Percentiles rank a stretch among this genome's conserved stretches.
Conservation (phyloP, 1,140 invertebrate species). For the Samia ricini region DNA sequence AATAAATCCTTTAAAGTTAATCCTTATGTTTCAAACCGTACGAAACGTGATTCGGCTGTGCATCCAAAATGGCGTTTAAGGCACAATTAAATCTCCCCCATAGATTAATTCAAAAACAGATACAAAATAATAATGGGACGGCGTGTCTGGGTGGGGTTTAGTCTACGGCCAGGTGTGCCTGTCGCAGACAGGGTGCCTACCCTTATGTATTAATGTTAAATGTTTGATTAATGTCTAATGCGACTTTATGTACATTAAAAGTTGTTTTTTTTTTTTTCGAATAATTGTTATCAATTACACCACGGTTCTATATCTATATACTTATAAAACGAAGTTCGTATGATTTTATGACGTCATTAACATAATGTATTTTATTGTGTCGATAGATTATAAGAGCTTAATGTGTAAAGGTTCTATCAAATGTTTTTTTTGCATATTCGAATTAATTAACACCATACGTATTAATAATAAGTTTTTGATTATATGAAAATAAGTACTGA, state of each 20-base stretch:
- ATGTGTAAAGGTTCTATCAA: too few species aligned
- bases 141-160: slow-evolving; percentile 36
- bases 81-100: slow-evolving; percentile 69
- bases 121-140: slow-evolving; percentile 74
- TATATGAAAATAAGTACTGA: too few species aligned
- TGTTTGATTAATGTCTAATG: slow-evolving; percentile 61
- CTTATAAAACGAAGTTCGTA: background rate
- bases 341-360: too few species aligned
- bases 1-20: too few species aligned
- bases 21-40: too few species aligned
- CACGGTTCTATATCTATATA: too few species aligned
- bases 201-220: slow-evolving; percentile 52
- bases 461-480: too few species aligned
- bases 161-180: slow-evolving; percentile 53
- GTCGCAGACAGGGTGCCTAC: slow-evolving; percentile 39
- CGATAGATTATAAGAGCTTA: too few species aligned
- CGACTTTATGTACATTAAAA: background rate
- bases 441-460: too few species aligned
- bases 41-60: slow-evolving; percentile 50
- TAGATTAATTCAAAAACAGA: slow-evolving; percentile 73
- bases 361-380: too few species aligned
- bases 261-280: background rate
- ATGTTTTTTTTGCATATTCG: too few species aligned
- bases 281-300: too few species aligned
- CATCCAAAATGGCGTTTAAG: slow-evolving; percentile 70